These are phyloP conservation scores for Xestia xanthographa DNA, from an alignment of 2,888 invertebrate genomes.

Conservation along the genomic window DNA sequence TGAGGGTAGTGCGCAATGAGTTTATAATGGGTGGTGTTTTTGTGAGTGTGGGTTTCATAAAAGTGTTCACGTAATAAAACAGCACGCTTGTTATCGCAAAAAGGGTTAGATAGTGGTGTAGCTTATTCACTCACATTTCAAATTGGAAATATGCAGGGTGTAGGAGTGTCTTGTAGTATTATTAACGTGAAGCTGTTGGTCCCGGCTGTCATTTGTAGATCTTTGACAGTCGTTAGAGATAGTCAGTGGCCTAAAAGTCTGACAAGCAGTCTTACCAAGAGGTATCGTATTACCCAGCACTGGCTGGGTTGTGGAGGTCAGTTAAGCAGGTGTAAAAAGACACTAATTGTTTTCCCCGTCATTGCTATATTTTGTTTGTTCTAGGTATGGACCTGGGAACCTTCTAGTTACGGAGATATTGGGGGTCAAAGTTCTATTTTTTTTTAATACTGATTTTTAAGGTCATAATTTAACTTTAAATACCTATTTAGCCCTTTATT, in stretches of 20 bases:
- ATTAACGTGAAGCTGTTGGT: neutral
- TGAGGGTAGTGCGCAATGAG: constrained; percentile 9
- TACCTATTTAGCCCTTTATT: too few relatives aligned
- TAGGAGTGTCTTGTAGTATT: neutral
- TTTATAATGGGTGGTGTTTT: neutral
- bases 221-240: too few relatives aligned
- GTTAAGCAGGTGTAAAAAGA: too few relatives aligned
- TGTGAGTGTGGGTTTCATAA: neutral
- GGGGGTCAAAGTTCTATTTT: too few relatives aligned
- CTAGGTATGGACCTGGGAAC: too few relatives aligned
- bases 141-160: neutral
- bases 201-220: neutral
- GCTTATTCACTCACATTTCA: neutral
- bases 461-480: too few relatives aligned
- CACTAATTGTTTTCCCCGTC: too few relatives aligned
- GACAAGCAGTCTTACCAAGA: neutral
- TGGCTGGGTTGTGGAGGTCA: neutral
- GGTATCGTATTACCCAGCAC: neutral
- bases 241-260: neutral
- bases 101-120: neutral
- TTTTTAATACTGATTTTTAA: too few relatives aligned
- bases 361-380: too few relatives aligned
- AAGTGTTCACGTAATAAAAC: neutral
- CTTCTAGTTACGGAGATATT: too few relatives aligned
- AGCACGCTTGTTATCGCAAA: neutral